Base-by-base conservation (phyloP, 2,113 vertebrate species). In the Mandrillus leucophaeus region DNA sequence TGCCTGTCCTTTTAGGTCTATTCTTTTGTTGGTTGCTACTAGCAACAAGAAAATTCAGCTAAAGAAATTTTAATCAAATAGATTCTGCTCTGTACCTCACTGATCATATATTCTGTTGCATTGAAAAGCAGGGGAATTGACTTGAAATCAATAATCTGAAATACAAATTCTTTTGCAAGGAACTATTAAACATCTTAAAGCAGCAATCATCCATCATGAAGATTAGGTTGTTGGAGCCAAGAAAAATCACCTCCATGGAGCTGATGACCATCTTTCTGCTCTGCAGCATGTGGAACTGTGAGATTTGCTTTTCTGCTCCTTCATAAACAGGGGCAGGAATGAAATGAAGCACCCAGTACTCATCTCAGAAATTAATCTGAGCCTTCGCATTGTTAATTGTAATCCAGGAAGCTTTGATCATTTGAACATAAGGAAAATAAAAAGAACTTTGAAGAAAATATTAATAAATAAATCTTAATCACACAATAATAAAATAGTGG, bases 21-120 rank as follows among this genome's bases (percentile, higher is more conserved):
- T 73, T 96, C 91, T 76, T 98, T 97, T 80, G 70, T 93, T 91
- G 94, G 98, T 98, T 98, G 97, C 98, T 70, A 90, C n/a, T 95
- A 92, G 98, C 97, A 99, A 99, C 94, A 50, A 96, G 66, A 97
- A 98, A 97, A 97, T 95, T 88, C 96, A 96, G 30, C 89, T 52
- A 68, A 96, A 75, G 91, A 96, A 90, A 76, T 43, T 59, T 50
- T 61, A 96, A 91, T 88, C 91, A 97, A 88, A 96, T 96, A 93
- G 16, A 83, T 88, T 95, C 9, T 96, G 40, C 40, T 88, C 72
- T 92, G 64, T 80, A 92, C 90, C 92, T 97, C 95, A 93, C 88
- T 78, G 78, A 79, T 89, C 30, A 95, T 82, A 66, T 13, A 93
- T 68, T 81, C 38, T n/a, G 40, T 48, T 25, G 40, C 35, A 88